These are phyloP conservation scores for Tamandua tetradactyla DNA, from an alignment of 2,797 vertebrate genomes.

Conservation along the genomic window DNA sequence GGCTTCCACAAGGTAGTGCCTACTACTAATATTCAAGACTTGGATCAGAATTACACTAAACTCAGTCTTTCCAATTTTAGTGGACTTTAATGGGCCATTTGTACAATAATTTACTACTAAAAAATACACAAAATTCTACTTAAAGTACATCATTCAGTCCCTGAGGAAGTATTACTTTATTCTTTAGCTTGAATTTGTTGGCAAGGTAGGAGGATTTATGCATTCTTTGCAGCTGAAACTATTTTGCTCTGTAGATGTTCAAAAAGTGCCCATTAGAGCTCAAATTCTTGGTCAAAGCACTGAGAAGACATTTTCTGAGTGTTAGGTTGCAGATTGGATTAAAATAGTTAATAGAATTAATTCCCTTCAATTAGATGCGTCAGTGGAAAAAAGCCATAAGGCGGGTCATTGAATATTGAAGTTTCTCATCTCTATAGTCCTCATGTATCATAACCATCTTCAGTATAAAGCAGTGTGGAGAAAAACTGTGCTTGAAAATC, in stretches of 20 bases:
- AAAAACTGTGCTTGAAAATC: background rate
- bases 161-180: conserved; percentile 31
- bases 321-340: background rate
- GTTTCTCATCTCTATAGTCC: background rate
- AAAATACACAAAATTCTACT: conserved; percentile 24
- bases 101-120: conserved; percentile 30
- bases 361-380: background rate
- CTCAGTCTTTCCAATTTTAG: conserved; percentile 36
- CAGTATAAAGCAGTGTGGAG: background rate
- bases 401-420: background rate
- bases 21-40: background rate
- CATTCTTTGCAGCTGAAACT: background rate
- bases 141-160: background rate
- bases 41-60: background rate
- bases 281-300: background rate
- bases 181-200: conserved; percentile 46
- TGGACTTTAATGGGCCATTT: background rate
- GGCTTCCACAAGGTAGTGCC: background rate
- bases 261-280: background rate
- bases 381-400: background rate
- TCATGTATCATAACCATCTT: background rate
- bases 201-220: background rate
- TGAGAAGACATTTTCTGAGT: background rate
- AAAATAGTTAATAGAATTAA: conserved; percentile 6
- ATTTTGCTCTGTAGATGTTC: background rate